Evolutionary conservation across 2,113 vertebrate species (phyloP).

Genomic region (Dromaius novaehollandiae): DNA sequence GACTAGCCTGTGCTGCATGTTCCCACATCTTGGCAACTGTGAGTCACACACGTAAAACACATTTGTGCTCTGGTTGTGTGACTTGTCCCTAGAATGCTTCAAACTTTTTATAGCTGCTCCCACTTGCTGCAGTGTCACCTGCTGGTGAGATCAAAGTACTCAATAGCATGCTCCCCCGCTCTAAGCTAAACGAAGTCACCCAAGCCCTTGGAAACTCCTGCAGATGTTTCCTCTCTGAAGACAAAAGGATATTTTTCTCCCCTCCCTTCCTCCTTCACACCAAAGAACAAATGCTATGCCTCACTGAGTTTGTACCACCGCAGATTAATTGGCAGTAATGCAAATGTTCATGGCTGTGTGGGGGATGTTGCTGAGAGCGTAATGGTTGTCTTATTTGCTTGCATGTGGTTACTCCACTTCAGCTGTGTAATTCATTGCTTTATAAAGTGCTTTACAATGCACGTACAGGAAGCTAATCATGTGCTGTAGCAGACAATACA

Average conservation of each 20-base stretch:
- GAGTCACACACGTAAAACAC: constrained; percentile 3
- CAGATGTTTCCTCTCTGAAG: constrained; percentile 53
- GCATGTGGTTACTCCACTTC: constrained; percentile 55
- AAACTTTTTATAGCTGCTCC: constrained; percentile 61
- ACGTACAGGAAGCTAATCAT: constrained; percentile 19
- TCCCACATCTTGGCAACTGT: constrained; percentile 28
- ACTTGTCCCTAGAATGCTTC: constrained; percentile 38
- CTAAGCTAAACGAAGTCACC: constrained; percentile 40
- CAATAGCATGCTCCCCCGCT: constrained; percentile 20
- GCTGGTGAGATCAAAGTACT: constrained; percentile 53
- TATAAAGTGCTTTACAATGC: constrained; percentile 38
- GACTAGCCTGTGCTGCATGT: not conserved
- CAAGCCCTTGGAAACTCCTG: constrained; percentile 52
- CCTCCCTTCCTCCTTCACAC: constrained; percentile 50
- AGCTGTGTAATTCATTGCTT: constrained; percentile 51
- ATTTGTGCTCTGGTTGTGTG: not conserved
- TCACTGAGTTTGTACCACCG: constrained; percentile 49
- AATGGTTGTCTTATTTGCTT: constrained; percentile 56
- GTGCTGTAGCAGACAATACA: constrained; percentile 9
- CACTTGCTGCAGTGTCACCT: constrained; percentile 71
- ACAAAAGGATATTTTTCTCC: constrained; percentile 42
- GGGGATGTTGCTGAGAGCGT: constrained; percentile 59
- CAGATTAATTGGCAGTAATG: constrained; percentile 60
- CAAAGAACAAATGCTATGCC: constrained; percentile 51
- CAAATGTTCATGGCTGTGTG: constrained; percentile 36